phyloP scores from a whole-genome alignment of 1,140 invertebrate species.

The Drosophila melanica region DNA sequence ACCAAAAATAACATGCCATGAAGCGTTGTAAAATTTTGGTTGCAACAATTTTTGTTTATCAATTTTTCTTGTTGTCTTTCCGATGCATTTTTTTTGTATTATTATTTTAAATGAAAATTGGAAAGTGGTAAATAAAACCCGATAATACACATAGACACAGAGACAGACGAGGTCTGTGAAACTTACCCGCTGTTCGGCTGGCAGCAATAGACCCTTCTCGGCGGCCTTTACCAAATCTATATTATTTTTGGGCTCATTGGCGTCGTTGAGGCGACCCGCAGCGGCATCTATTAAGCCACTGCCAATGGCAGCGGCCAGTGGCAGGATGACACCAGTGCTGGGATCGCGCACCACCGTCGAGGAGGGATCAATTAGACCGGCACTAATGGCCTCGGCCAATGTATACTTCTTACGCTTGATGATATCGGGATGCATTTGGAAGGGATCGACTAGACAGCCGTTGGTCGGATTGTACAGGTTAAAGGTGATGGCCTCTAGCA shows the following conservation, averaged over 20 bases:
- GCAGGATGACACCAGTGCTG: slow-evolving; percentile 89
- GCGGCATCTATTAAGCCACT: slow-evolving; percentile 90
- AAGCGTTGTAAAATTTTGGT: slow-evolving; percentile 64
- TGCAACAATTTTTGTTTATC: slow-evolving; percentile 33
- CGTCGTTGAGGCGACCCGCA: slow-evolving; percentile 88
- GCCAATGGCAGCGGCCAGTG: slow-evolving; percentile 91
- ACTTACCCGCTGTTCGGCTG: slow-evolving; percentile 97
- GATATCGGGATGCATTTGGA: slow-evolving; percentile 88
- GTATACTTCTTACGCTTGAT: slow-evolving; percentile 88
- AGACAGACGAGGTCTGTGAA: slow-evolving; percentile 20
- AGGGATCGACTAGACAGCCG: slow-evolving; percentile 92
- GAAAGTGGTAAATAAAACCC: slow-evolving; percentile 25
- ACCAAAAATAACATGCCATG: slow-evolving; percentile 74
- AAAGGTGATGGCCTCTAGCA: slow-evolving; percentile 93
- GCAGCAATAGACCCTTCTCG: slow-evolving; percentile 93
- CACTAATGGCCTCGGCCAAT: slow-evolving; percentile 90
- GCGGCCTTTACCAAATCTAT: slow-evolving; percentile 94
- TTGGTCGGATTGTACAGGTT: slow-evolving; percentile 92
- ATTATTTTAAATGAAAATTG: slow-evolving; percentile 44
- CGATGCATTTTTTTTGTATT: slow-evolving; percentile 18
- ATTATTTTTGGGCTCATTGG: slow-evolving; percentile 87
- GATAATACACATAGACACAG: slow-evolving; percentile 18
- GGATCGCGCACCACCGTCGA: slow-evolving; percentile 93
- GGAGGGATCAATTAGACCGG: slow-evolving; percentile 92
- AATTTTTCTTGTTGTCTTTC: slow-evolving; percentile 53